Conservation (phyloP, 2,113 vertebrate genomes). For the Hirundichthys speculiger region DNA sequence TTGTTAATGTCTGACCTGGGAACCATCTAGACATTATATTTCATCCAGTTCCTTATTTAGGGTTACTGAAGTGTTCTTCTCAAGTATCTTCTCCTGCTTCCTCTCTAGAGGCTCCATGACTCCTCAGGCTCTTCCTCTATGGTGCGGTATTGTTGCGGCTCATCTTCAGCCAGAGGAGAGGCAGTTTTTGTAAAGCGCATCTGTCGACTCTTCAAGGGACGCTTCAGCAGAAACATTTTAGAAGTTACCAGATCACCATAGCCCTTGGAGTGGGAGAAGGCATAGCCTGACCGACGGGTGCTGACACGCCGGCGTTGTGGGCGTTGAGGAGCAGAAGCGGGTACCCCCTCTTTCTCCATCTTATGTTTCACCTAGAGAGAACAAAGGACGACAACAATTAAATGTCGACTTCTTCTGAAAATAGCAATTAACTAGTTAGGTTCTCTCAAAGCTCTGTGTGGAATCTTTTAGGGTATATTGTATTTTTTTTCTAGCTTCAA, state of each 20-base stretch:
- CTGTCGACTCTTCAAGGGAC: constrained; percentile 49
- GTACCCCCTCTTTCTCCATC: constrained; percentile 78
- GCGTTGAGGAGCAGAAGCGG: constrained; percentile 57
- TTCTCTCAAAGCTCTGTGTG: too few species aligned
- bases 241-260: constrained; percentile 95
- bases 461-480: too few species aligned
- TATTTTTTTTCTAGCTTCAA: too few species aligned
- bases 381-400: neutral
- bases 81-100: too few species aligned
- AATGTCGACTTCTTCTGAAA: neutral
- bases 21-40: too few species aligned
- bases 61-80: too few species aligned
- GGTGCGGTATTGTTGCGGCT: constrained; percentile 74
- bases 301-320: constrained; percentile 68
- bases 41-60: too few species aligned
- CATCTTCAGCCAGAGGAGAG: constrained; percentile 59
- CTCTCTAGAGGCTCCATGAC: neutral
- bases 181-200: constrained; percentile 50
- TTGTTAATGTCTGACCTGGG: too few species aligned
- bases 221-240: constrained; percentile 75
- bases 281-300: constrained; percentile 90
- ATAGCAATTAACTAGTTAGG: too few species aligned
- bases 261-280: constrained; percentile 93
- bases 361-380: constrained; percentile 82
- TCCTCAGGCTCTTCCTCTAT: constrained; percentile 56